Conservation (phyloP, 2,113 vertebrate species). For the Oryzias celebensis region DNA sequence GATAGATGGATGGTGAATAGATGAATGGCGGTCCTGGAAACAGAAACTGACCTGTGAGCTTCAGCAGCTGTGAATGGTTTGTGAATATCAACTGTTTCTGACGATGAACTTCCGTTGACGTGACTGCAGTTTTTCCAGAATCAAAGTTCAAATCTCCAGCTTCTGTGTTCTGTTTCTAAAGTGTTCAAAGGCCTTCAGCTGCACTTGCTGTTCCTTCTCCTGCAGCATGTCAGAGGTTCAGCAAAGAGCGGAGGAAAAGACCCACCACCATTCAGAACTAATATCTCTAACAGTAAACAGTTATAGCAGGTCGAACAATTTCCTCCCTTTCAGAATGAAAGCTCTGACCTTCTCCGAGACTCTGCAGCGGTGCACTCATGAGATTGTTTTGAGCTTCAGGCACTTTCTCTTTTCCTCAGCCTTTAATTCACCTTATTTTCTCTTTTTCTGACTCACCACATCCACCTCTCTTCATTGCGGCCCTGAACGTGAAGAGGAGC, state of each 20-base stretch:
- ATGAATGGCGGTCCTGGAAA: too few relatives aligned
- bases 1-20: too few relatives aligned
- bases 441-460: constrained; percentile 41
- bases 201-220: constrained; percentile 3
- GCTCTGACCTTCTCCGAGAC: constrained; percentile 46
- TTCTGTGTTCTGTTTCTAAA: too few relatives aligned
- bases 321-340: constrained; percentile 41
- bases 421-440: constrained; percentile 53
- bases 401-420: constrained; percentile 32
- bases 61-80: too few relatives aligned
- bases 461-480: constrained; percentile 1
- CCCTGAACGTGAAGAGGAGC: neutral
- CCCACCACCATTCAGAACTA: constrained; percentile 33
- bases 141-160: too few relatives aligned
- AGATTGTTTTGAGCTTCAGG: constrained; percentile 54
- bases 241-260: neutral
- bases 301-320: constrained; percentile 37
- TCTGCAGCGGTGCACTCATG: constrained; percentile 31
- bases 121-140: too few relatives aligned
- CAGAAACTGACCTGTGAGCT: too few relatives aligned
- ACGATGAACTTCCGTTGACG: too few relatives aligned
- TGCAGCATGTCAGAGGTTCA: constrained; percentile 15
- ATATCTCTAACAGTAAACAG: constrained; percentile 47
- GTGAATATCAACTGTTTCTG: too few relatives aligned
- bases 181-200: too few relatives aligned